Evolutionary conservation across 2,888 invertebrate species (phyloP).

Genomic region (Vesta saturnalis): DNA sequence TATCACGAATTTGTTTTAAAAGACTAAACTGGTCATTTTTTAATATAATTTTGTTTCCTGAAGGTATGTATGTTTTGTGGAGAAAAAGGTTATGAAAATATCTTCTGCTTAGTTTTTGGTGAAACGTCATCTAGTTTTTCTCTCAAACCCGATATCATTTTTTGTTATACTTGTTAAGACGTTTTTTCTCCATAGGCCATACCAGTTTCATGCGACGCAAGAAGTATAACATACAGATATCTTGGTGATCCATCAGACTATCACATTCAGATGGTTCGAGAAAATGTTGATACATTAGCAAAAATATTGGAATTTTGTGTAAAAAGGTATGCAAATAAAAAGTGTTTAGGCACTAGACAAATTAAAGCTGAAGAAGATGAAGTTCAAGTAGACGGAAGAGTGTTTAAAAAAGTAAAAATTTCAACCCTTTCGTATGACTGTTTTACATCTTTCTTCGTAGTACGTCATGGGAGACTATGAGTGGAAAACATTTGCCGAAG

Average conservation of each 20-base stretch:
- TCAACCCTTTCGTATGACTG: not conserved
- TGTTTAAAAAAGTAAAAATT: conserved; percentile 90
- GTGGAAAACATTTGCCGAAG: conserved; percentile 87
- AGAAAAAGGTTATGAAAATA: too few species aligned
- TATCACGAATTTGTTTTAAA: too few species aligned
- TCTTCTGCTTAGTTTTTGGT: too few species aligned
- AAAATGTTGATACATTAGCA: conserved; percentile 83
- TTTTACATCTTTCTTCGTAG: conserved; percentile 61
- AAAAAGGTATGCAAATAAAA: conserved; percentile 75
- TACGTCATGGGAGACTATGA: conserved; percentile 93
- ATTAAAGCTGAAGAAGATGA: conserved; percentile 95
- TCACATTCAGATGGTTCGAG: conserved; percentile 78
- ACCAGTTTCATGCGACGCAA: conserved; percentile 70
- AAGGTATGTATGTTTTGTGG: too few species aligned
- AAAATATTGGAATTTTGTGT: conserved; percentile 85
- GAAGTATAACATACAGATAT: conserved; percentile 78
- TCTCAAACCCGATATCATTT: too few species aligned
- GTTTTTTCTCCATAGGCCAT: conserved; percentile 70
- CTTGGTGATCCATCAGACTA: conserved; percentile 74
- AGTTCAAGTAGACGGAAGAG: conserved; percentile 89
- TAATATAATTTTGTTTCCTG: too few species aligned
- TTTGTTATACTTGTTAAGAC: too few species aligned
- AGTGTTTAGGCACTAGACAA: conserved; percentile 89
- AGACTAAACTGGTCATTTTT: too few species aligned
- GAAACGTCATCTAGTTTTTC: too few species aligned